Conservation (phyloP, 1,140 invertebrate species). For the Pogonognathellus flavescens region DNA sequence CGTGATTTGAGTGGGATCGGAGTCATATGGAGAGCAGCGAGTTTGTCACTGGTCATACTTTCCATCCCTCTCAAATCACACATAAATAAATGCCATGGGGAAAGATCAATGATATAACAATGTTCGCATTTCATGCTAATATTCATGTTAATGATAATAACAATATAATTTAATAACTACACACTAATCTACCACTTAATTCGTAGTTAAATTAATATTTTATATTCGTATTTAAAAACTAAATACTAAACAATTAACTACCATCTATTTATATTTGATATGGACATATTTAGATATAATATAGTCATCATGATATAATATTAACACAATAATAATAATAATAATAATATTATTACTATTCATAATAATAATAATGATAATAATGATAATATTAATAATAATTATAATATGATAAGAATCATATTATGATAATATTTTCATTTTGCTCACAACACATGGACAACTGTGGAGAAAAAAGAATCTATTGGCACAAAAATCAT, state of each 20-base stretch:
- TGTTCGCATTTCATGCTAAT: conserved; percentile 35
- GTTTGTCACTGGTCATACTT: conserved; percentile 16
- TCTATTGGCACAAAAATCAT: conserved; percentile 62
- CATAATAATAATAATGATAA: background rate
- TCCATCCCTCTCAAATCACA: conserved; percentile 38
- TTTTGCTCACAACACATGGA: conserved; percentile 54
- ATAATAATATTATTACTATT: conserved; percentile 4
- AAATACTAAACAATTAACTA: conserved; percentile 26
- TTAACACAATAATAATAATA: conserved; percentile 26
- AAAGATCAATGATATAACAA: conserved; percentile 50
- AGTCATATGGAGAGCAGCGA: conserved; percentile 26
- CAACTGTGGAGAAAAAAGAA: conserved; percentile 51
- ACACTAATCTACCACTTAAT: conserved; percentile 1
- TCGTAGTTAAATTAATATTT: background rate
- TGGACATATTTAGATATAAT: conserved; percentile 46
- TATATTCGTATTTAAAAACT: conserved; percentile 42
- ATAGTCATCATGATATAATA: conserved; percentile 34
- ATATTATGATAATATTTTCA: conserved; percentile 45
- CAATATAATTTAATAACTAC: conserved; percentile 38
- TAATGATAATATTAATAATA: conserved; percentile 6
- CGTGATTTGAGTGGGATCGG: conserved; percentile 20
- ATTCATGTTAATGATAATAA: conserved; percentile 42
- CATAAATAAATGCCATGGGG: conserved; percentile 20
- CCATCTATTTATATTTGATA: conserved; percentile 30
- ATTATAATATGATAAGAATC: background rate